phyloP scores from a whole-genome alignment of 2,797 vertebrate genomes.

The Sylvilagus floridanus region DNA sequence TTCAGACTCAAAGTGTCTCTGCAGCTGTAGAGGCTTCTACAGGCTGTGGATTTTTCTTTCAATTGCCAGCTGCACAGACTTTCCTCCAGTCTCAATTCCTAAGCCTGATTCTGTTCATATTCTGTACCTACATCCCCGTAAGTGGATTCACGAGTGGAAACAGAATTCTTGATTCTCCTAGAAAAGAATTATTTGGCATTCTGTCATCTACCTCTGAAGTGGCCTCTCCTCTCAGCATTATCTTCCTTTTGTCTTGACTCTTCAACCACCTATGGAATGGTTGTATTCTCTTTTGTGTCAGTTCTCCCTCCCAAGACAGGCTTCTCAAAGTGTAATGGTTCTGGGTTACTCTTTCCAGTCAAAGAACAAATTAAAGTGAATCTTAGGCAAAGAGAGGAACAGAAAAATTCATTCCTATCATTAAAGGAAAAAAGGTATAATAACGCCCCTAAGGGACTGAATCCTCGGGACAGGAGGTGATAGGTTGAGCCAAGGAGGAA shows the following conservation, averaged over 20 bases:
- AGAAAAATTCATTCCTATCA: no score
- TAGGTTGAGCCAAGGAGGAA: neutral
- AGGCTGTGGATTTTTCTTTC: neutral
- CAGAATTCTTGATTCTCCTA: neutral
- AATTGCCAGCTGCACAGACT: neutral
- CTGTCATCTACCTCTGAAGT: neutral
- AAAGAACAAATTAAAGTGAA: neutral
- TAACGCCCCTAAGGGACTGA: neutral
- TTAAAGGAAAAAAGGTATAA: no score
- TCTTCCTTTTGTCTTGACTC: neutral
- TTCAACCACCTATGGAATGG: neutral
- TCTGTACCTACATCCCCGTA: neutral
- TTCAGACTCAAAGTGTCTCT: constrained; percentile 8
- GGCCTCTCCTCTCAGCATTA: neutral
- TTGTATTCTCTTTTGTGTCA: neutral
- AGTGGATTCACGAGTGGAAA: neutral
- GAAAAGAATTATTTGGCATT: neutral
- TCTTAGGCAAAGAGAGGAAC: neutral
- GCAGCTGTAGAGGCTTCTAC: neutral
- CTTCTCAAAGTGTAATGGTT: neutral
- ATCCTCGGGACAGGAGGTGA: neutral
- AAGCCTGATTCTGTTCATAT: neutral
- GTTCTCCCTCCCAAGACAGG: neutral
- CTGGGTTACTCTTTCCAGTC: neutral
- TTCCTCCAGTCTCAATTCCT: neutral